A percentile compares a stretch with the other conserved stretches of the same genome.
These are phyloP conservation scores for Apeira syringaria DNA, from an alignment of 2,888 invertebrate genomes.

Conservation along the genomic window DNA sequence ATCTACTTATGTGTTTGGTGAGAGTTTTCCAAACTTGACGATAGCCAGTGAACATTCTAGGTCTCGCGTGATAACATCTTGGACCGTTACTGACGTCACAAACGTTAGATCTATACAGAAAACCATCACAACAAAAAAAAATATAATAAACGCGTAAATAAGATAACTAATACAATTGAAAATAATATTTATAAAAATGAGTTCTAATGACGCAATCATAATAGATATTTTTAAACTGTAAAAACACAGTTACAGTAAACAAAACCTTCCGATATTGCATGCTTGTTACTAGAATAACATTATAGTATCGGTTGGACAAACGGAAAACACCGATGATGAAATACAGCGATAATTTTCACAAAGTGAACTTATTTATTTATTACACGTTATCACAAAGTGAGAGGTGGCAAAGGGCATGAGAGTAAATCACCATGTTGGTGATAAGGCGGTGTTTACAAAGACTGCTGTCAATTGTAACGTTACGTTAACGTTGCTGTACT, in stretches of 20 bases:
- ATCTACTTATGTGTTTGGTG: no score
- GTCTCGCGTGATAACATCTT: no score
- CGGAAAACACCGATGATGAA: constrained; percentile 20
- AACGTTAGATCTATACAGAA: no score
- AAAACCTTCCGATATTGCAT: constrained; percentile 8
- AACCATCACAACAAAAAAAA: no score
- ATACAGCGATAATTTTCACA: constrained; percentile 23
- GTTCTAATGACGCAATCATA: constrained; percentile 13
- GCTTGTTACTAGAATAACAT: constrained; percentile 10
- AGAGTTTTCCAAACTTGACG: no score
- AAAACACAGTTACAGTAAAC: constrained; percentile 8
- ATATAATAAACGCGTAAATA: no score
- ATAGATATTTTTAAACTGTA: no score
- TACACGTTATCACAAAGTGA: constrained; percentile 12
- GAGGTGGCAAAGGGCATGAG: constrained; percentile 20
- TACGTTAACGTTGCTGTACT: no score
- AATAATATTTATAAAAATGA: constrained; percentile 1
- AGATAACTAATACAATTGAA: background rate
- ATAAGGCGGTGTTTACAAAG: constrained; percentile 10
- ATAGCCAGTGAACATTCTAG: no score
- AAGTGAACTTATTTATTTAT: constrained; percentile 18
- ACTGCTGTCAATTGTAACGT: no score
- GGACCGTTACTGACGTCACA: no score
- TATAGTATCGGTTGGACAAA: background rate
- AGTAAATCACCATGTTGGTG: constrained; percentile 24